Evolutionary conservation across 1,140 invertebrate genomes (phyloP), one percentile per base, ranked within the genome.

Genomic region (Sycophaga agraensis): DNA sequence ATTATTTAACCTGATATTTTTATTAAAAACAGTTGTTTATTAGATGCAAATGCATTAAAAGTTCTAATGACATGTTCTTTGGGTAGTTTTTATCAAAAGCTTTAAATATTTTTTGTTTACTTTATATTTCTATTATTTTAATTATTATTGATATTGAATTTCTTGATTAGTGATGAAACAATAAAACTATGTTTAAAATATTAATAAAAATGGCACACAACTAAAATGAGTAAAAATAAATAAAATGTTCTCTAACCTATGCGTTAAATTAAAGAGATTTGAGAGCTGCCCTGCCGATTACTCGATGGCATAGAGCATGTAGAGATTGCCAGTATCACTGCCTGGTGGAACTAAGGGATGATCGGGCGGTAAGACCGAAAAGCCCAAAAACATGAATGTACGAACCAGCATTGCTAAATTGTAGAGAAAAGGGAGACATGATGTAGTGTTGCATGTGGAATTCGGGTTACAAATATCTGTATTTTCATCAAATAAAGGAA

Each of bases 361-460:
- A 68, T 87, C 90, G 48, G 95, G 93, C 39, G 91, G 85, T 65
- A 97, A 82, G 43, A 91, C 85, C 65, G 87, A 86, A 82, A 98
- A 98, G 45, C 95, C 95, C 82, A 98, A 87, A 82, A 96, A 97
- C 90, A 96, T 96, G 86, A 98, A 98, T 50, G 93, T 94, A 70
- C 94, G 88, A 54, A 98, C 88, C 57, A 97, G 83, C 66, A 88
- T 88, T 35, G 89, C 89, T 89, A 82, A 64, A 85, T 82, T 65
- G 71, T 70, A 80, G n/a, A n/a, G n/a, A n/a, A n/a, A n/a, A 73
- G 57, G 71, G 35, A 43, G 43, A 58, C 37, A 45, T 31, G 28
- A 70, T 64, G 71, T 70, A 69, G 67, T 54, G 37, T 63, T 51
- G 34, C 63, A 67, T 22, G 37, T 58, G 24, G 58, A 48, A 8